A percentile compares a stretch with the other conserved stretches of the same genome.
Conservation (phyloP, 2,797 vertebrate species). For the Mastacembelus armatus region DNA sequence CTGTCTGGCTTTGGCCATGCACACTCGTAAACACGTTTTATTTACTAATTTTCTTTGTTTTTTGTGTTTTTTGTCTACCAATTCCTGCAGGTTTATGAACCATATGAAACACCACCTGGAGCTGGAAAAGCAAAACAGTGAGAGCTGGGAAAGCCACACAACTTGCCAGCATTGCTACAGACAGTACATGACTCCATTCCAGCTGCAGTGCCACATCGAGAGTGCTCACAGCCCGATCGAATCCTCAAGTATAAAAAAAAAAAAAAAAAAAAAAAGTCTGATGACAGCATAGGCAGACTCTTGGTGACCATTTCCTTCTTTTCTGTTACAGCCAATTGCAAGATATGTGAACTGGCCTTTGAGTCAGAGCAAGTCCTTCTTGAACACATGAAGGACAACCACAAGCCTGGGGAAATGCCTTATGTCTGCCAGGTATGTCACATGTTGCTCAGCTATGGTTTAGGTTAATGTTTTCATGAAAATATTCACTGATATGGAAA, state of each 20-base stretch:
- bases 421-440: constrained; percentile 95
- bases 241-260: constrained; percentile 88
- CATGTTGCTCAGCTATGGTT: background rate
- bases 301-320: background rate
- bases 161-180: constrained; percentile 99
- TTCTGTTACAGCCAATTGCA: constrained; percentile 91
- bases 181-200: constrained; percentile 96
- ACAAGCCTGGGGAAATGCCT: constrained; percentile 99
- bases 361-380: constrained; percentile 97
- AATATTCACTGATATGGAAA: constrained; percentile 18
- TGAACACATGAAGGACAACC: constrained; percentile 99
- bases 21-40: too few species aligned
- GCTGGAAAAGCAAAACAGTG: constrained; percentile 97
- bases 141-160: constrained; percentile 99
- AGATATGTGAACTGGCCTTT: constrained; percentile 98
- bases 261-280: background rate
- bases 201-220: constrained; percentile 99
- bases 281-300: constrained; percentile 6
- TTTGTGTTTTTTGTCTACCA: too few species aligned
- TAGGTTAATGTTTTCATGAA: background rate
- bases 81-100: constrained; percentile 94
- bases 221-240: constrained; percentile 95
- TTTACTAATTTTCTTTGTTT: too few species aligned
- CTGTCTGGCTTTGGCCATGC: too few species aligned
- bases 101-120: constrained; percentile 99